phyloP scores from a whole-genome alignment of 1,140 invertebrate species.

The Zaprionus tsacasi region DNA sequence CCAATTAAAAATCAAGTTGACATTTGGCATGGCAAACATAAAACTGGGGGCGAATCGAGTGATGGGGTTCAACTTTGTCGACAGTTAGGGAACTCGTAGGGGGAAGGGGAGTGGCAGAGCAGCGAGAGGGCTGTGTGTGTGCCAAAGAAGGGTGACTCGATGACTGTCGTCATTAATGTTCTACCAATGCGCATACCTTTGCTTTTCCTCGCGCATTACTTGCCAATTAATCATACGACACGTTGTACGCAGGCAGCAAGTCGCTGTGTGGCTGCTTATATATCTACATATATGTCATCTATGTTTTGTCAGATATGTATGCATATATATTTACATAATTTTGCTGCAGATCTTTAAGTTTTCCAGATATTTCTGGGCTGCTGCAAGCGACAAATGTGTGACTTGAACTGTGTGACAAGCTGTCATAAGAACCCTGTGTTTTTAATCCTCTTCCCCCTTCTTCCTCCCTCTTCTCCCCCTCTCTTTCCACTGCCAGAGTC shows the following conservation, averaged over 20 bases:
- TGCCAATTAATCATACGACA: conserved; percentile 41
- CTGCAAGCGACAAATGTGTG: too few relatives aligned
- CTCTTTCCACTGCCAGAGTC: background rate
- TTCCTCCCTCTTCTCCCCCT: background rate
- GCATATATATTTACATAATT: too few relatives aligned
- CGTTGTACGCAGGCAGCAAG: background rate
- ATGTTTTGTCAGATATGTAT: too few relatives aligned
- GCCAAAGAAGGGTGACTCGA: background rate
- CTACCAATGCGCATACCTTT: background rate
- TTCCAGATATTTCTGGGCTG: background rate
- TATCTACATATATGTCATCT: too few relatives aligned
- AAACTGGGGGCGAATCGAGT: background rate
- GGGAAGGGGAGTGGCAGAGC: background rate
- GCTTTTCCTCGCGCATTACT: conserved; percentile 22
- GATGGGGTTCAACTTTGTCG: background rate
- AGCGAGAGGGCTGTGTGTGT: too few relatives aligned
- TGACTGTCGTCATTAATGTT: conserved; percentile 18
- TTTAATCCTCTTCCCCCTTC: background rate
- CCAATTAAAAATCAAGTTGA: conserved; percentile 53
- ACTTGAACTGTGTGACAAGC: too few relatives aligned
- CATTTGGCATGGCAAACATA: conserved; percentile 36
- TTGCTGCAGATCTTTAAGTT: background rate
- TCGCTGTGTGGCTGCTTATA: background rate
- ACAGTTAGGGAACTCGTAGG: background rate
- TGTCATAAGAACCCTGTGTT: too few relatives aligned